Base-by-base conservation (phyloP, 1,140 invertebrate genomes). In the Eupeodes corollae region DNA sequence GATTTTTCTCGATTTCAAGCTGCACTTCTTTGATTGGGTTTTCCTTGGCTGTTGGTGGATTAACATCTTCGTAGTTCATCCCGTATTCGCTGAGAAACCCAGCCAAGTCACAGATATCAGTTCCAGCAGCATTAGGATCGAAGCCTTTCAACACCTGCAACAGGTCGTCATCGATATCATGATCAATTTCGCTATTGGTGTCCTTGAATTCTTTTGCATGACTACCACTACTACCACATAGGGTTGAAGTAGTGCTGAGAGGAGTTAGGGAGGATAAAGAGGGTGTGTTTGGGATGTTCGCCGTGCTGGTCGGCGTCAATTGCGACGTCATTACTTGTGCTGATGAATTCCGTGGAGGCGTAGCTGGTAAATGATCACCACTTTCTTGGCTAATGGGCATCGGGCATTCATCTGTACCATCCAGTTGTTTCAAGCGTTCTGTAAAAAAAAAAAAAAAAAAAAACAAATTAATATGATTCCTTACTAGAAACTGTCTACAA, bases 1-100 rank as follows among this genome's bases (percentile, higher is more conserved):
- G 83, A 43, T 77, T 63, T n/a, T 60, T 33, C 31, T 58, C 55
- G 38, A 67, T 49, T 40, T 61, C 56, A 2, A 34, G 47, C 42
- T 55, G 52, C n/a, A 49, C 41, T 15, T 69, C 60, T 19, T 57
- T 50, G 19, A 32, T 33, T 40, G 56, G 44, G 15, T 32, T 33
- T 6, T 46, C 47, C 49, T 47, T 52, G 15, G 44, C 37, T 32
- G 39, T 18, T 41, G 39, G 39, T 41, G 18, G 18, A 13, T 46
- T 40, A 21, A 51, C 31, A 19, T 67, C 61, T 43, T 56, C 56
- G 18, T 51, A 48, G 35, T 57, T 57, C 33, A 55, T 38, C 34
- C 52, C 52, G 45, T 57, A 60, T 11, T 67, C 64, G 32, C 57
- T 58, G 47, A 68, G 66, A 5, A 53, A 31, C 12, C 50, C 48